Evolutionary conservation across 2,113 vertebrate genomes (phyloP), one percentile per base, ranked within the genome.

Genomic region (Abramis brama): DNA sequence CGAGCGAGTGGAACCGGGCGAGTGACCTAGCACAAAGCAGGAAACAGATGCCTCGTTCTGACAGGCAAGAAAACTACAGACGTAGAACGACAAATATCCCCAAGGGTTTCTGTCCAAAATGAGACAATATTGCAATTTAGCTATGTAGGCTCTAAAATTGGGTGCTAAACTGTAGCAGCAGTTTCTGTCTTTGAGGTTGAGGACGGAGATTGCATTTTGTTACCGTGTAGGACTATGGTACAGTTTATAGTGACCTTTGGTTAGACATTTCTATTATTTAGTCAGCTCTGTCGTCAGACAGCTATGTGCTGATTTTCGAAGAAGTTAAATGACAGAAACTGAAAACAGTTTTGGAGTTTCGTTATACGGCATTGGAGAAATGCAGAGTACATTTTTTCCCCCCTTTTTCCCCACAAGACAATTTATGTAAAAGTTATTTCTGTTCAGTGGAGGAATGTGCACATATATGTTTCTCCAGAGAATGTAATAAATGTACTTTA

Each of bases 31-130:
- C 88, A 91, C 91, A 94, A 91, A 93, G 95, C 94, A 95, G 95
- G 95, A 95, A 95, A 95, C 95, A 95, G 95, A 95, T 95, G 95
- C 94, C 88, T 90, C 77, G 92, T 92, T 94, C 88, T 94, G 92
- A 93, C 89, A 89, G 89, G 90, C 88, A 89, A 92, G 90, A 87
- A 84, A 87, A 81, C 89, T 92, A 93, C 91, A 95, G 91, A 92
- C 93, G 91, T 91, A 93, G 92, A 93, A 93, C 91, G 90, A 91
- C 88, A 92, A 92, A 92, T 83, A 89, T 93, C 93, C 95, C 94
- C 89, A 87, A 94, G 93, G 95, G 92, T 89, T 92, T 91, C 36
- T 52, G 17, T 79, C 60, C 33, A 85, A 82, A 85, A 78, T 84
- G 78, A 57, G 59, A 59, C 83, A 64, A 83, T 79, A 52, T 36